Evolutionary conservation across 2,888 invertebrate genomes (phyloP), one percentile per base, ranked within the genome.

Genomic region (Fragum sueziense): DNA sequence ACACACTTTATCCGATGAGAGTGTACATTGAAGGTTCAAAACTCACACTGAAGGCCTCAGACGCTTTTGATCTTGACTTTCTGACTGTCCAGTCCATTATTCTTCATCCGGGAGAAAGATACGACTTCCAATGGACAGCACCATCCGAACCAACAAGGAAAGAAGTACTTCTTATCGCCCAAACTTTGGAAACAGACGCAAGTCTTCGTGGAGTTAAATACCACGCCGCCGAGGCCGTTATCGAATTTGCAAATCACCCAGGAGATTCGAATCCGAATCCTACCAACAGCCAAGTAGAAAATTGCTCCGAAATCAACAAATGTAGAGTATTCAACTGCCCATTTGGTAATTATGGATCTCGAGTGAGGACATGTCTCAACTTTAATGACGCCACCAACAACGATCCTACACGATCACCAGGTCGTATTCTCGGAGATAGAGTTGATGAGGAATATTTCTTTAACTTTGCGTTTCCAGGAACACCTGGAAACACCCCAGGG

Each of bases 391-490:
- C 76, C 2, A 72, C 59, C 9, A 76, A 82, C n/a, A 71, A 33
- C 11, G 79, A 80, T 57, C 62, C 62, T 6, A 67, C 69, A 41
- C 59, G 71, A 22, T 34, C 67, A 0, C 74, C 75, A 17, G 33
- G 52, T 11, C 54, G 69, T 3, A 62, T 78, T 1, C 27, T 54
- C 0, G 77, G 74, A 2, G 25, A 69, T 34, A 31, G 11, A 25
- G 67, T 75, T 6, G 59, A 80, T 37, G 65, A 70, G 1, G 86
- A 84, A 47, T 51, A 76, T 20, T 88, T 86, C 61, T 80, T 86
- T 25, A 88, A 88, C 62, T 88, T 88, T 68, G 87, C 80, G n/a
- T 87, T 88, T 73, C 86, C 87, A 4, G 87, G 88, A 31, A 86
- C 82, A 0, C 85, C 82, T 14, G 86, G 82, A 4, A 87, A 87